Conservation (phyloP, 2,888 invertebrate genomes). For the Nesidiocoris tenuis region DNA sequence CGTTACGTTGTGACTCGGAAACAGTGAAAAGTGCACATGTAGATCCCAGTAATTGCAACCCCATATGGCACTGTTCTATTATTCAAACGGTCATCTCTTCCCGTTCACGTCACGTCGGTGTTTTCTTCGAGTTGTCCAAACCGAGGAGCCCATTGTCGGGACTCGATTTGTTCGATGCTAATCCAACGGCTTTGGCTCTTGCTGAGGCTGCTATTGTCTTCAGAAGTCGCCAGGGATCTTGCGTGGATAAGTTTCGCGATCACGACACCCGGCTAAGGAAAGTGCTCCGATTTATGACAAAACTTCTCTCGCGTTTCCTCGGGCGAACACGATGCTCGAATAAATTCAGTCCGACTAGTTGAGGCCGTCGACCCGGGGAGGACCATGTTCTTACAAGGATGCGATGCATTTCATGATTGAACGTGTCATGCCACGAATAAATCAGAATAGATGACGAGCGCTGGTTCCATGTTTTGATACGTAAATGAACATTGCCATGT, state of each 20-base stretch:
- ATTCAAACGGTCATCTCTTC: slow-evolving; percentile 21
- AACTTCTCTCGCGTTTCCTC: slow-evolving; percentile 8
- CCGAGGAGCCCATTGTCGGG: slow-evolving; percentile 1
- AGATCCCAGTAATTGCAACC: neutral
- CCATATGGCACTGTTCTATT: slow-evolving; percentile 32
- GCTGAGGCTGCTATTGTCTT: neutral
- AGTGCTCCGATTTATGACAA: slow-evolving; percentile 31
- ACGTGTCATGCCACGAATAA: too few species aligned
- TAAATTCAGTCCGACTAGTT: neutral
- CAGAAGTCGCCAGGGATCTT: neutral
- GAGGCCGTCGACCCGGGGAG: neutral
- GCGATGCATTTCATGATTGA: too few species aligned
- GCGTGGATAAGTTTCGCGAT: neutral
- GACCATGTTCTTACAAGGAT: too few species aligned
- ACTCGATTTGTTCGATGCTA: slow-evolving; percentile 39
- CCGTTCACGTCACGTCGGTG: slow-evolving; percentile 1
- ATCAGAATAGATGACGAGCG: too few species aligned
- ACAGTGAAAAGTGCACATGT: neutral
- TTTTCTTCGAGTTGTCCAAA: neutral
- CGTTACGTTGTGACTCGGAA: too few species aligned
- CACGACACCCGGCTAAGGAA: slow-evolving; percentile 28
- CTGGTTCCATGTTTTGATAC: too few species aligned
- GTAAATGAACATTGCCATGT: too few species aligned
- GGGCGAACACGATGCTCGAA: slow-evolving; percentile 2
- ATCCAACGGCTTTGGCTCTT: slow-evolving; percentile 15